Conservation (phyloP, 1,140 invertebrate species). For the Arctopsyche grandis region DNA sequence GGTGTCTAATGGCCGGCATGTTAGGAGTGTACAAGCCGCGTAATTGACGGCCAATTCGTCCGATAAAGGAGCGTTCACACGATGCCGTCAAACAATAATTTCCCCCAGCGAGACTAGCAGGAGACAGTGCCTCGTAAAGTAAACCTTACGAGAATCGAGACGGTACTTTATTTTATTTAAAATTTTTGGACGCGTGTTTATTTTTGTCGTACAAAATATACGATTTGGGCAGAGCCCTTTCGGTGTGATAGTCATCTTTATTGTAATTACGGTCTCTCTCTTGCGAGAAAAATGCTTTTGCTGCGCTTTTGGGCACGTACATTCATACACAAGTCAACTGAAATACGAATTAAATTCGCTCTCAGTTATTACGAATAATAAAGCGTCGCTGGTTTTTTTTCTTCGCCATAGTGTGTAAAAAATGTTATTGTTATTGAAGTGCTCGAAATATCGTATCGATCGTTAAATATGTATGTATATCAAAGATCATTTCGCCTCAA, state of each 20-base stretch:
- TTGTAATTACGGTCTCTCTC: background rate
- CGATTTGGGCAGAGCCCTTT: background rate
- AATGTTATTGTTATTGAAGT: background rate
- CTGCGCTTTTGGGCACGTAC: background rate
- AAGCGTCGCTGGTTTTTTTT: background rate
- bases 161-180: background rate
- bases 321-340: background rate
- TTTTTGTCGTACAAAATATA: background rate
- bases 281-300: background rate
- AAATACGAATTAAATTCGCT: background rate
- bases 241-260: background rate
- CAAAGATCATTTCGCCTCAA: background rate
- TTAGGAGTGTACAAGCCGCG: background rate
- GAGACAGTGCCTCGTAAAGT: background rate
- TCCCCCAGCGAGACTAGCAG: background rate
- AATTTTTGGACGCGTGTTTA: background rate
- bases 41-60: background rate
- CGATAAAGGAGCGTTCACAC: background rate
- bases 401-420: background rate
- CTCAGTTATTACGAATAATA: slow-evolving; percentile 6
- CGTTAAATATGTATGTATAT: background rate
- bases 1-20: slow-evolving; percentile 12
- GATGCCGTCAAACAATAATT: background rate
- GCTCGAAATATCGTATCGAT: background rate
- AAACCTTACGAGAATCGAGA: background rate